phyloP scores from a whole-genome alignment of 2,113 vertebrate genomes.

The Proterorhinus semilunaris region DNA sequence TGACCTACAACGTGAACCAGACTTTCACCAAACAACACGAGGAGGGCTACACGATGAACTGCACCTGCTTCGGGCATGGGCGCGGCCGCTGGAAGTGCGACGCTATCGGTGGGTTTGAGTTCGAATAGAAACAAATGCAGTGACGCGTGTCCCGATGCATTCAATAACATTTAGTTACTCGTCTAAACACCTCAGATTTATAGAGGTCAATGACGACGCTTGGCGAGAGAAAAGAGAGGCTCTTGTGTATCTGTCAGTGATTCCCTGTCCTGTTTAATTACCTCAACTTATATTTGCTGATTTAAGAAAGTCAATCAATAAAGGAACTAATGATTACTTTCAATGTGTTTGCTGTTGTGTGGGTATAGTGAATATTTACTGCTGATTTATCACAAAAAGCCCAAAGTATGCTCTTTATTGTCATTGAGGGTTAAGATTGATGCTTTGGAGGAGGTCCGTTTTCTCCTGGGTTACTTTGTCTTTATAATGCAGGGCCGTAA shows the following conservation, averaged over 20 bases:
- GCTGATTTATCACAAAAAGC: no score
- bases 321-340: no score
- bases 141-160: no score
- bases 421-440: no score
- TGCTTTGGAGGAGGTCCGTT: no score
- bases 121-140: not conserved
- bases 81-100: slow-evolving; percentile 97
- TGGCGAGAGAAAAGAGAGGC: slow-evolving; percentile 1
- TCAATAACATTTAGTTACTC: not conserved
- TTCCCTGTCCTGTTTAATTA: not conserved
- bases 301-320: not conserved
- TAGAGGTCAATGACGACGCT: not conserved
- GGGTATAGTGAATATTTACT: no score
- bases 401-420: no score
- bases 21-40: slow-evolving; percentile 93
- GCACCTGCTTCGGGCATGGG: slow-evolving; percentile 93
- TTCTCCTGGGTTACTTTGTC: no score
- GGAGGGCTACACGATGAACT: slow-evolving; percentile 95
- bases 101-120: slow-evolving; percentile 83
- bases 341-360: no score
- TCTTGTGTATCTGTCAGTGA: no score
- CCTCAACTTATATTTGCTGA: not conserved
- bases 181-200: not conserved
- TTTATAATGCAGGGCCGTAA: no score
- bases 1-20: slow-evolving; percentile 93